These are phyloP conservation scores for Caretta caretta DNA, from an alignment of 2,113 vertebrate species.

Conservation along the genomic window DNA sequence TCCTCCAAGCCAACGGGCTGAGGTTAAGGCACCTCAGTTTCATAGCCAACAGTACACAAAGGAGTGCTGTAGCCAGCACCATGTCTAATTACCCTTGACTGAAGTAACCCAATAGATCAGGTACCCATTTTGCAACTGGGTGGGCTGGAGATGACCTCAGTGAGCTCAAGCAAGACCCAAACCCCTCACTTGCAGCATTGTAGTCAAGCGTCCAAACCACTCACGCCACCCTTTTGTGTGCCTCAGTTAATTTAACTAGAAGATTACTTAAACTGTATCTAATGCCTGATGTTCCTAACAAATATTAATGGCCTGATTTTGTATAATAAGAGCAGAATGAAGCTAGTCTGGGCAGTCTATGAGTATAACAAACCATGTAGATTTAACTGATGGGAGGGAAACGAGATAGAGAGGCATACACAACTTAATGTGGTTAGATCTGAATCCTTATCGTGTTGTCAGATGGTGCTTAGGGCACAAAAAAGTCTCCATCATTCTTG, in stretches of 20 bases:
- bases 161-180: not conserved
- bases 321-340: not conserved
- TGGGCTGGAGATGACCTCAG: not conserved
- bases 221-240: not conserved
- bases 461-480: not conserved
- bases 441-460: not conserved
- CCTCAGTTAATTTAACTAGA: not conserved
- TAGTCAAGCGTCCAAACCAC: not conserved
- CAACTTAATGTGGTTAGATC: not conserved
- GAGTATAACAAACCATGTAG: not conserved
- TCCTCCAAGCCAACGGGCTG: not conserved
- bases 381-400: not conserved
- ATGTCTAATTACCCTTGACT: not conserved
- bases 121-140: not conserved
- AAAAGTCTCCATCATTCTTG: not conserved
- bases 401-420: accelerated
- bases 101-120: not conserved
- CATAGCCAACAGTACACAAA: not conserved
- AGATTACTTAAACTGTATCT: not conserved
- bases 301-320: not conserved
- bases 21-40: not conserved
- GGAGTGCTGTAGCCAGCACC: not conserved
- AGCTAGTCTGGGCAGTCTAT: not conserved
- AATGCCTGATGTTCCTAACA: not conserved
- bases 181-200: not conserved